Percentiles rank a stretch among this genome's conserved stretches.
phyloP scores from a whole-genome alignment of 1,140 invertebrate genomes.

The Nasonia longicornis region DNA sequence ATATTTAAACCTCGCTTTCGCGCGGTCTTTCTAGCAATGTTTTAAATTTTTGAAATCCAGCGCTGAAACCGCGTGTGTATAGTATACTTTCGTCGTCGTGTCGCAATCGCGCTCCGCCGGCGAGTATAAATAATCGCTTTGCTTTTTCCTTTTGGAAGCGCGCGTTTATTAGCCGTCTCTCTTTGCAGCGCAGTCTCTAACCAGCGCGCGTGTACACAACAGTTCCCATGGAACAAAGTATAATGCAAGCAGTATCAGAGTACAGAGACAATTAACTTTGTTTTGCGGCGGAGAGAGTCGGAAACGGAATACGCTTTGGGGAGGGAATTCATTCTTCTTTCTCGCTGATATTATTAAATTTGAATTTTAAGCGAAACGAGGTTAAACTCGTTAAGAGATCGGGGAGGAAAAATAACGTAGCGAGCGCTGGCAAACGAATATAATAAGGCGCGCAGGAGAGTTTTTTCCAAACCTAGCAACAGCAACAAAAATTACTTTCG shows the following conservation, averaged over 20 bases:
- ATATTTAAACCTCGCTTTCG: neutral
- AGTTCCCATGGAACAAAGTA: neutral
- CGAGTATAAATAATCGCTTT: neutral
- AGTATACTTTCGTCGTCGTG: neutral
- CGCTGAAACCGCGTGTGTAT: neutral
- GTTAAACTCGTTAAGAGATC: neutral
- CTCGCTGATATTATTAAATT: conserved; percentile 7
- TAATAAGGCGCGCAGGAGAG: neutral
- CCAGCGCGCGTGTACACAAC: too few relatives aligned
- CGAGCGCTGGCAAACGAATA: neutral
- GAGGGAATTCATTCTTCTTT: conserved; percentile 13
- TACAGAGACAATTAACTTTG: conserved; percentile 28
- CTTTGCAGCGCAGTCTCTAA: neutral
- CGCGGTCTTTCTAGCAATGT: neutral
- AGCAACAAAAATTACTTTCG: neutral
- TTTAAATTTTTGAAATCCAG: neutral
- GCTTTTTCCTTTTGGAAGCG: neutral
- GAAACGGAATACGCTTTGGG: neutral
- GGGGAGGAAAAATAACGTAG: neutral
- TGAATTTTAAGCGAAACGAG: conserved; percentile 4
- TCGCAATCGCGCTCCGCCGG: too few relatives aligned
- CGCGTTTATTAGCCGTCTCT: neutral
- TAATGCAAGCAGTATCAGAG: conserved; percentile 8
- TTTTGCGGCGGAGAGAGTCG: neutral
- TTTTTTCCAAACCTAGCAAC: neutral